phyloP scores from a whole-genome alignment of 2,888 invertebrate species.

The Drosophila helvetica region DNA sequence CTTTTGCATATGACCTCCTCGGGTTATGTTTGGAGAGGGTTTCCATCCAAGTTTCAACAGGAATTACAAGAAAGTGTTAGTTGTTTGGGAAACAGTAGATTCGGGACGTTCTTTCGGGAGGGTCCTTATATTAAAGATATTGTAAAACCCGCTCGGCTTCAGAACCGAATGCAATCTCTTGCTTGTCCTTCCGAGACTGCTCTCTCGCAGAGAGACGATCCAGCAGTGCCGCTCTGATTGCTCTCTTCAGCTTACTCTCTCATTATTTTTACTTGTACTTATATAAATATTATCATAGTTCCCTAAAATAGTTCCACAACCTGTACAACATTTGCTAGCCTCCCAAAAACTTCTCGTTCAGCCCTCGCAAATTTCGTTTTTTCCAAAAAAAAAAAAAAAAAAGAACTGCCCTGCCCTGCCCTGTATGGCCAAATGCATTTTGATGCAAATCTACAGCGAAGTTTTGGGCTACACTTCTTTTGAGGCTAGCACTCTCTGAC shows the following conservation, averaged over 20 bases:
- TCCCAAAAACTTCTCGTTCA: not conserved
- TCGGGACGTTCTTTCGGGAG: not conserved
- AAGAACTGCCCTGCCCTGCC: no score
- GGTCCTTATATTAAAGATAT: no score
- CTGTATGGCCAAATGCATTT: conserved; percentile 69
- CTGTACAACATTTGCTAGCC: not conserved
- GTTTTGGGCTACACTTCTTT: conserved; percentile 63
- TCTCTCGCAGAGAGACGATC: not conserved
- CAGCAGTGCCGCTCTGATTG: not conserved
- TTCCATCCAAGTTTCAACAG: not conserved
- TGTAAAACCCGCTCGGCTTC: no score
- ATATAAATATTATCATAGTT: no score
- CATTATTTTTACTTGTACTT: not conserved
- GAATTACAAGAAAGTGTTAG: not conserved
- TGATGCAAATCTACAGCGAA: conserved; percentile 73
- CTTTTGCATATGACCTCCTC: conserved; percentile 69
- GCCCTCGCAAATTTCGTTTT: conserved; percentile 44
- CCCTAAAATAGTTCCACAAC: no score
- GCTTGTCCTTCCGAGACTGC: not conserved
- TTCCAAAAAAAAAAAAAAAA: not conserved
- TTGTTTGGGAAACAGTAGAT: no score
- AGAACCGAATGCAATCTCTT: not conserved
- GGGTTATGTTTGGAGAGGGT: conserved; percentile 33
- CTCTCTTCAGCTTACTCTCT: not conserved
- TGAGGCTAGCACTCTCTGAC: conserved; percentile 48